Conservation (phyloP, 1,140 invertebrate species). For the Platyura marginata region DNA sequence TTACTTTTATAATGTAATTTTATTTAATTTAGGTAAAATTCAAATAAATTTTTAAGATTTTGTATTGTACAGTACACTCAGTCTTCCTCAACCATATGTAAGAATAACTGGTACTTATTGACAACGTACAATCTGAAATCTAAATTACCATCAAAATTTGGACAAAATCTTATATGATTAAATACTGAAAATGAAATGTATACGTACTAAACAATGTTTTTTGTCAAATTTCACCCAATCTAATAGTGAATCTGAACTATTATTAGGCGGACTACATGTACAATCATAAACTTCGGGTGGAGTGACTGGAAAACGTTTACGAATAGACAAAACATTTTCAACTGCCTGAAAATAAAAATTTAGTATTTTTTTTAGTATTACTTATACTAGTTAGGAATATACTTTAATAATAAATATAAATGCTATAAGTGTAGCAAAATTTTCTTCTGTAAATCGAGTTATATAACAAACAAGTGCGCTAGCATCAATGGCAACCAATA, state of each 20-base stretch:
- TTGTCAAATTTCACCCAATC: constrained; percentile 42
- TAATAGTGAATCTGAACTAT: constrained; percentile 5
- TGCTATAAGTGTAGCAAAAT: constrained; percentile 95
- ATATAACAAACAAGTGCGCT: constrained; percentile 98
- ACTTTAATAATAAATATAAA: constrained; percentile 99
- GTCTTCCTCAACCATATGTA: no score
- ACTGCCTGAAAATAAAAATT: constrained; percentile 40
- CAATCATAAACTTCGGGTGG: constrained; percentile 39
- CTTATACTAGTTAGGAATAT: constrained; percentile 6
- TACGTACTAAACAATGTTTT: constrained; percentile 41
- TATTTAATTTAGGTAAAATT: no score
- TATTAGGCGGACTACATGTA: constrained; percentile 34
- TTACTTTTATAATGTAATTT: no score
- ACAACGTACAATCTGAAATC: not conserved
- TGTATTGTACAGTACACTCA: no score
- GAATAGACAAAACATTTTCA: constrained; percentile 68
- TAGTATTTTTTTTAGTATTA: not conserved
- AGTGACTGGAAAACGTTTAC: constrained; percentile 58
- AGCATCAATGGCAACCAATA: constrained; percentile 88
- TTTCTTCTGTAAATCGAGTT: constrained; percentile 97
- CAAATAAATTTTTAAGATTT: no score
- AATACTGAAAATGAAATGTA: not conserved
- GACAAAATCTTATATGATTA: no score
- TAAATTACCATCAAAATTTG: not conserved
- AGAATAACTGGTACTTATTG: no score